Evolutionary conservation across 2,888 invertebrate species (phyloP).

Genomic region (Hanleya hanleyi): DNA sequence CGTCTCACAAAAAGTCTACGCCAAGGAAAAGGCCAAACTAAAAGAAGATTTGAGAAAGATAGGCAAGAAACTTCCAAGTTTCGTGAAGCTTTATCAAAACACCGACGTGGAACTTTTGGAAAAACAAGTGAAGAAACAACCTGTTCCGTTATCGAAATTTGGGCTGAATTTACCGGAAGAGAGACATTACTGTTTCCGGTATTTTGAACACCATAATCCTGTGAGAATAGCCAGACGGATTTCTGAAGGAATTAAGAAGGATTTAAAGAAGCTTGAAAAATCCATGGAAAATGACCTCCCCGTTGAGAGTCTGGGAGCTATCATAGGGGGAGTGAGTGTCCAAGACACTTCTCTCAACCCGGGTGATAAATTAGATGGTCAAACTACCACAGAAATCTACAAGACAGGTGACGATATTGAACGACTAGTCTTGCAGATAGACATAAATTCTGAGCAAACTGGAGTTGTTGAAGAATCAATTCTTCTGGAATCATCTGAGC

Average conservation of each 20-base stretch:
- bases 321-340: too few species aligned
- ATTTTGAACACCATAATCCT: constrained; percentile 13
- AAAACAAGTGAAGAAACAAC: not conserved
- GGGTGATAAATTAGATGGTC: too few species aligned
- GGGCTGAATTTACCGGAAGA: not conserved
- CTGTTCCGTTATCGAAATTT: not conserved
- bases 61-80: not conserved
- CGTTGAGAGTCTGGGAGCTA: too few species aligned
- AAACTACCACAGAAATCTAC: too few species aligned
- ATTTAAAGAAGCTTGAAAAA: not conserved
- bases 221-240: not conserved
- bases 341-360: too few species aligned
- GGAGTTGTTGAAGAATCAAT: too few species aligned
- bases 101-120: not conserved
- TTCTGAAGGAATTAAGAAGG: constrained; percentile 1
- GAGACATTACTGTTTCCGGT: not conserved
- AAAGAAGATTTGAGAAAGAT: constrained; percentile 1
- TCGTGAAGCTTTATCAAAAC: not conserved
- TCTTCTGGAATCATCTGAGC: too few species aligned
- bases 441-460: too few species aligned
- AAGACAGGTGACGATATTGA: too few species aligned
- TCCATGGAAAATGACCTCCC: not conserved
- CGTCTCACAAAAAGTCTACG: not conserved
- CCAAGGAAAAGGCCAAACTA: not conserved
- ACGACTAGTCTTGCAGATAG: too few species aligned